A percentile compares a stretch with the other conserved stretches of the same genome.
phyloP scores from a whole-genome alignment of 1,140 invertebrate genomes.

The Protaetia brevitarsis region DNA sequence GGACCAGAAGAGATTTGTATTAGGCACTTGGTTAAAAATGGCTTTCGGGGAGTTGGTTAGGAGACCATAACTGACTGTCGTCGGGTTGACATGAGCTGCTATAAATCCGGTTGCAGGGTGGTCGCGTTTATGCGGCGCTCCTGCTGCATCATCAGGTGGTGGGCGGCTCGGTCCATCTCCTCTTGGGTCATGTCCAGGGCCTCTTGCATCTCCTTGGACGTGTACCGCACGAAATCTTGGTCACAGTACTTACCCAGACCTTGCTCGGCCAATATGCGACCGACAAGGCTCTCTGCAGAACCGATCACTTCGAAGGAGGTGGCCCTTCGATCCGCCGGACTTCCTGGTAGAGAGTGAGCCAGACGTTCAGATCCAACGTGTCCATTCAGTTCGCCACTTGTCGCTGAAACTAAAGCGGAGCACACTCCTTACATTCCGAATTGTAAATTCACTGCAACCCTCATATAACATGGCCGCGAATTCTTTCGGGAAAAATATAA shows the following conservation, averaged over 20 bases:
- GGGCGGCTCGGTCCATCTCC: slow-evolving; percentile 88
- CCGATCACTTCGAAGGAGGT: slow-evolving; percentile 77
- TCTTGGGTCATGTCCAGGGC: slow-evolving; percentile 93
- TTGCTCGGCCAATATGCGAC: slow-evolving; percentile 87
- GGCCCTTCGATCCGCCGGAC: slow-evolving; percentile 68
- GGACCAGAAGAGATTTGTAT: slow-evolving; percentile 49
- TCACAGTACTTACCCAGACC: slow-evolving; percentile 92
- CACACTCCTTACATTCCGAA: no score
- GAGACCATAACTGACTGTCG: slow-evolving; percentile 29
- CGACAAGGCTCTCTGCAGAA: slow-evolving; percentile 90
- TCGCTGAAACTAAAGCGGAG: slow-evolving; percentile 55
- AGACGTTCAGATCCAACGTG: slow-evolving; percentile 61
- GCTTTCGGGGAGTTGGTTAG: slow-evolving; percentile 37
- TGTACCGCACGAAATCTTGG: slow-evolving; percentile 86
- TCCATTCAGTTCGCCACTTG: slow-evolving; percentile 59
- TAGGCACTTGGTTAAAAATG: slow-evolving; percentile 49
- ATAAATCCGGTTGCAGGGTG: slow-evolving; percentile 42
- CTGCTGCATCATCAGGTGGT: slow-evolving; percentile 65
- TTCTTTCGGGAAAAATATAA: no score
- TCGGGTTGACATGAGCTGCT: slow-evolving; percentile 36
- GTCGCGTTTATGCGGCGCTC: slow-evolving; percentile 46
- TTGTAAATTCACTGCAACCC: no score
- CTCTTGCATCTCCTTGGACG: slow-evolving; percentile 91
- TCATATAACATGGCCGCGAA: no score
- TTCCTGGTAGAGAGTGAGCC: slow-evolving; percentile 75